These are phyloP conservation scores for Onchidella celtica DNA, from an alignment of 2,888 invertebrate species.

Conservation along the genomic window DNA sequence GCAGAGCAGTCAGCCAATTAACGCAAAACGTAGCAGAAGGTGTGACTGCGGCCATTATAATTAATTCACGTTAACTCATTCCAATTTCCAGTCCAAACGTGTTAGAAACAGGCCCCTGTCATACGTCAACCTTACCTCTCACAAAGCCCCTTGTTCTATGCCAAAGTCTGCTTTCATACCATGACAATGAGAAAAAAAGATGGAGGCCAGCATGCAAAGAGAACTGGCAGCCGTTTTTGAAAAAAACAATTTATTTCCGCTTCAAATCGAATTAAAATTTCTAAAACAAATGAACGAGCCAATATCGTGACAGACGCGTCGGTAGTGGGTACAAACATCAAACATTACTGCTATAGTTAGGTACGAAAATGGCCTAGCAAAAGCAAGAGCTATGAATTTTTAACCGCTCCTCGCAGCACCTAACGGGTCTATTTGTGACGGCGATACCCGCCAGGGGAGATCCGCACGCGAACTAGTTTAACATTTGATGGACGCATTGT, in stretches of 20 bases:
- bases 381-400: slow-evolving; percentile 31
- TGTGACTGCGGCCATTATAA: neutral
- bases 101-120: no score
- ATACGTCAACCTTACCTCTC: no score
- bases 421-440: slow-evolving; percentile 48
- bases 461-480: slow-evolving; percentile 39
- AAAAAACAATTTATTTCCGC: slow-evolving; percentile 6
- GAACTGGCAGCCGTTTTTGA: neutral
- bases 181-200: no score
- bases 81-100: no score
- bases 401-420: slow-evolving; percentile 8
- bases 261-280: slow-evolving; percentile 31
- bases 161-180: no score
- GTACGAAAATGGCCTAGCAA: slow-evolving; percentile 33
- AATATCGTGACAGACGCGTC: slow-evolving; percentile 33
- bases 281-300: slow-evolving; percentile 38
- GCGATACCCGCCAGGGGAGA: neutral
- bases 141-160: neutral
- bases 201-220: no score
- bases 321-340: neutral
- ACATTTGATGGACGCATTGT: slow-evolving; percentile 43
- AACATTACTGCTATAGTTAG: slow-evolving; percentile 19
- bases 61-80: neutral
- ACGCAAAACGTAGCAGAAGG: neutral
- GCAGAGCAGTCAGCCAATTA: neutral